phyloP scores from a whole-genome alignment of 2,888 invertebrate species.

The Athetis lepigone region DNA sequence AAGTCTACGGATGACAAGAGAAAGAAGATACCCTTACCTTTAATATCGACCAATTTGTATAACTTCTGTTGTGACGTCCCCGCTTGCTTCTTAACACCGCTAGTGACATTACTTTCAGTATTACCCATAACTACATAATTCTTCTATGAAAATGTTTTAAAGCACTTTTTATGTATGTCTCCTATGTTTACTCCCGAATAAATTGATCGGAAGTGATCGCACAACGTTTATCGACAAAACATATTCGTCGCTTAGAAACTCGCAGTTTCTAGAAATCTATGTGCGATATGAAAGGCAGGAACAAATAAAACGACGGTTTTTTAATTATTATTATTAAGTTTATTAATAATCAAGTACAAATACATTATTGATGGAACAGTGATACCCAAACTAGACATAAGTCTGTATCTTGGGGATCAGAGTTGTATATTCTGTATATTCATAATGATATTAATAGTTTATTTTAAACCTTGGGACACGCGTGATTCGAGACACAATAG shows the following conservation, averaged over 20 bases:
- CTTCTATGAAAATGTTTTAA: too few species aligned
- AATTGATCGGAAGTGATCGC: background rate
- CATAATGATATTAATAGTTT: too few species aligned
- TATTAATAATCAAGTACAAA: too few species aligned
- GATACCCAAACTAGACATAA: too few species aligned
- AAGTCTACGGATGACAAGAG: background rate
- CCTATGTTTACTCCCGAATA: background rate
- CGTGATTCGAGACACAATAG: too few species aligned
- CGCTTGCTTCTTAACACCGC: slow-evolving; percentile 98
- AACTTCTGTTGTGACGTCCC: slow-evolving; percentile 95
- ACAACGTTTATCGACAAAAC: slow-evolving; percentile 47
- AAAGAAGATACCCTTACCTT: slow-evolving; percentile 90
- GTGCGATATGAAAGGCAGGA: background rate
- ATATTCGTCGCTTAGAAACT: slow-evolving; percentile 29
- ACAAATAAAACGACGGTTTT: background rate
- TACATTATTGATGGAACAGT: too few species aligned
- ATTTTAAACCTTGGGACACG: too few species aligned
- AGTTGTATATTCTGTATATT: too few species aligned
- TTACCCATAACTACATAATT: slow-evolving; percentile 91
- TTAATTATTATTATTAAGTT: too few species aligned
- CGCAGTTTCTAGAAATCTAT: background rate
- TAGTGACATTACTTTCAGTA: slow-evolving; percentile 97
- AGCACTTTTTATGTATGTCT: background rate
- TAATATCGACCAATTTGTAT: slow-evolving; percentile 97
- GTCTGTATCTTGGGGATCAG: too few species aligned